phyloP scores from a whole-genome alignment of 2,113 vertebrate genomes.

The Gopherus evgoodei region DNA sequence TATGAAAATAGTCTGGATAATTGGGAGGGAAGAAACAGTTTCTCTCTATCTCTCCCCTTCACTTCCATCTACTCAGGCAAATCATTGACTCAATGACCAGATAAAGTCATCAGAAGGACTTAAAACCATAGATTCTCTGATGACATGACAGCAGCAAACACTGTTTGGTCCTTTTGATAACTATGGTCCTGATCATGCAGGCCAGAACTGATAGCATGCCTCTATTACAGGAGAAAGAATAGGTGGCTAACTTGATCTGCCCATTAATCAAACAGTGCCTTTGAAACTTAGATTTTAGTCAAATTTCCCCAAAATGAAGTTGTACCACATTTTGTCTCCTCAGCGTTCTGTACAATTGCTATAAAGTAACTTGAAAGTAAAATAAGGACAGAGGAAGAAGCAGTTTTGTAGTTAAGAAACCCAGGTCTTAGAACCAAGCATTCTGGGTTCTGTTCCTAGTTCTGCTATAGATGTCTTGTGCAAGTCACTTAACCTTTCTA shows the following conservation, averaged over 20 bases:
- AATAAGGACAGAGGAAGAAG: background rate
- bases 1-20: background rate
- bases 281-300: background rate
- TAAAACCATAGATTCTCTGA: background rate
- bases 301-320: background rate
- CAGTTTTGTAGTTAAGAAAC: background rate
- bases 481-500: slow-evolving; percentile 40
- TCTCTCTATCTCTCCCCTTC: background rate
- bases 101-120: background rate
- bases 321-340: background rate
- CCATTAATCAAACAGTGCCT: accelerated
- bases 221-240: background rate
- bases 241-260: background rate
- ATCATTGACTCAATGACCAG: background rate
- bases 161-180: accelerated
- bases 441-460: background rate
- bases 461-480: background rate
- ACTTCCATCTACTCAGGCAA: background rate
- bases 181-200: accelerated
- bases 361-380: background rate
- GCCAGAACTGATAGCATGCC: background rate
- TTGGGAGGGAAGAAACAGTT: background rate
- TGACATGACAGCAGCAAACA: background rate
- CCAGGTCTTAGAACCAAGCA: accelerated
- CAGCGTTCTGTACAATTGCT: background rate